Conservation (phyloP, 2,888 invertebrate genomes). For the Uropetala carovei region DNA sequence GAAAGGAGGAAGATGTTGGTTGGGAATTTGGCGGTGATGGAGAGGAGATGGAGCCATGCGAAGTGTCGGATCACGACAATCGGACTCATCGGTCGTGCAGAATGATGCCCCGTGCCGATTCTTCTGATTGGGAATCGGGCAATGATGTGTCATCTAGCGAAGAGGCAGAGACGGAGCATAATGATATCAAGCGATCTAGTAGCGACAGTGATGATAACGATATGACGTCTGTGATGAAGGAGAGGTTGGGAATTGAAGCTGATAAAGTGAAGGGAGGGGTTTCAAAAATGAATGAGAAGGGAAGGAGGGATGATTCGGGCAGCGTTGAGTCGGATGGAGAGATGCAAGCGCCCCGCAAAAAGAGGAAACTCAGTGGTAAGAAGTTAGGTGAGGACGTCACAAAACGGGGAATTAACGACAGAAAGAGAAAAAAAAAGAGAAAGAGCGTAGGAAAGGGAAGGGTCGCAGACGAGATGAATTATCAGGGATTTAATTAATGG, state of each 20-base stretch:
- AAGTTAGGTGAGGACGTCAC: conserved; percentile 11
- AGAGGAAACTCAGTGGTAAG: too few relatives aligned
- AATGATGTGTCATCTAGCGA: conserved; percentile 30
- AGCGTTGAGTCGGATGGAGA: too few relatives aligned
- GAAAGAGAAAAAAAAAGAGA: conserved; percentile 57
- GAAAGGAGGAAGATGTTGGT: background rate
- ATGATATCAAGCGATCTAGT: background rate
- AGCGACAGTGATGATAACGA: conserved; percentile 45
- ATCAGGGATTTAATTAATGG: too few relatives aligned
- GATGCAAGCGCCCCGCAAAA: too few relatives aligned
- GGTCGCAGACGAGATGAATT: conserved; percentile 16
- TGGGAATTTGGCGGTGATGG: conserved; percentile 25
- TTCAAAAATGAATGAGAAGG: conserved; percentile 45
- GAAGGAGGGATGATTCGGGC: conserved; percentile 55
- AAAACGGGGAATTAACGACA: background rate
- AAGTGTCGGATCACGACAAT: conserved; percentile 43
- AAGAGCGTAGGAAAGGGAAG: conserved; percentile 46
- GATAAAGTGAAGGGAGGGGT: conserved; percentile 47
- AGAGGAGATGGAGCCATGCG: conserved; percentile 55
- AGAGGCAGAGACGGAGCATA: background rate
- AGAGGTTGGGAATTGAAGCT: background rate
- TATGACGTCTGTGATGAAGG: background rate
- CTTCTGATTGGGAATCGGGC: conserved; percentile 23
- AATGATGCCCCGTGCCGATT: background rate
- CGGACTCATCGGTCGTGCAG: background rate